A percentile compares a stretch with the other conserved stretches of the same genome.
These are phyloP conservation scores for Azemiops feae DNA, from an alignment of 2,113 vertebrate species.

Conservation along the genomic window DNA sequence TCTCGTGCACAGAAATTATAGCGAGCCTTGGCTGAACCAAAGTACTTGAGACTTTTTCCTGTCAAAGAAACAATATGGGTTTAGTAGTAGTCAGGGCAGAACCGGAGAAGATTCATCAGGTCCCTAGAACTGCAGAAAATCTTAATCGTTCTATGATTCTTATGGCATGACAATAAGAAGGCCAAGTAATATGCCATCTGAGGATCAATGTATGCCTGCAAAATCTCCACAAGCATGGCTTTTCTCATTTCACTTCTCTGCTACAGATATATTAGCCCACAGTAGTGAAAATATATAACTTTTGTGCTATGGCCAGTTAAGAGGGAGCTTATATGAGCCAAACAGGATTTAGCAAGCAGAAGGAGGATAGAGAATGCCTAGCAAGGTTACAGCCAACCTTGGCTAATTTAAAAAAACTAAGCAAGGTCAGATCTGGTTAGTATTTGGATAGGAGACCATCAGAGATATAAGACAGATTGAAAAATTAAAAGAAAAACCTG, in stretches of 20 bases:
- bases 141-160: background rate
- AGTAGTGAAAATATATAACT: background rate
- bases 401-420: background rate
- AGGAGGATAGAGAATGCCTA: background rate
- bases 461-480: background rate
- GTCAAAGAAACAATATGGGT: background rate
- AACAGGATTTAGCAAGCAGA: background rate
- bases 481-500: background rate
- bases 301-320: background rate
- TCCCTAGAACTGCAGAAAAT: background rate
- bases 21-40: conserved; percentile 82
- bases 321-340: background rate
- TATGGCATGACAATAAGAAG: background rate
- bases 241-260: background rate
- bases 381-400: background rate
- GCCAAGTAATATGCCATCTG: background rate
- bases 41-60: conserved; percentile 74
- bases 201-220: background rate
- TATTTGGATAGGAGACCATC: background rate
- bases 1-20: conserved; percentile 91
- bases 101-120: no score
- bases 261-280: background rate
- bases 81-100: background rate
- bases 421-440: background rate
- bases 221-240: background rate